Evolutionary conservation across 2,797 vertebrate species (phyloP), one percentile per base, ranked within the genome.

Genomic region (Bradypus variegatus): DNA sequence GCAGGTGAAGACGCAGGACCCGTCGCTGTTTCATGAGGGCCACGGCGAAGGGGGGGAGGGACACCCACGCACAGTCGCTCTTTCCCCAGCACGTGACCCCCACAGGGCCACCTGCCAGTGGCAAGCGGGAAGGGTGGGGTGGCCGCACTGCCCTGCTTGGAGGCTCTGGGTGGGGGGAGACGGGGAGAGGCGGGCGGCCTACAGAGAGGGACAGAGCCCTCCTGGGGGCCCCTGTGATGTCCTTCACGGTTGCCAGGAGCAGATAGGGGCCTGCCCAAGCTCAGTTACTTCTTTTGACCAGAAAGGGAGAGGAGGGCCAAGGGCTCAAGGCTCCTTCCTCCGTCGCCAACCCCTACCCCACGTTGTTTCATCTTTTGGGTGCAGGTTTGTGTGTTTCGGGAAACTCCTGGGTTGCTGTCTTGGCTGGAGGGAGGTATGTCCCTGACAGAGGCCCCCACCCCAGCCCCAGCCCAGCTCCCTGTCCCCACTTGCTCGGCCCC

Each of bases 1-100:
- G 48, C 90, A 93, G 78, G 92, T 89, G 92, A 90, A 94, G 95
- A 93, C 73, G 50, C 88, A 64, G 95, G 93, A 93, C 93, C 90
- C 93, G 70, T 90, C 89, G 94, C 92, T 78, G 55, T 91, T 95
- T 95, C 92, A 95, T 92, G 62, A 70, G 91, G 92, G 92, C 94
- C 94, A 76, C 58, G 75, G 92, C 75, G 94, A 95, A 96, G 91
- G 12, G 41, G 81, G 94, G 27, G 79, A 62, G 92, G 65, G 88
- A 89, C 67, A 92, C 94, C 89, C 93, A 0, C 79, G 79, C 14
- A 0, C 12, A 94, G 95, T 87, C 91, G 93, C 95, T 94, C 87
- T 95, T 95, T 94, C 93, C 70, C 91, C 87, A 41, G 93, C 53
- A 92, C 80, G 90, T 87, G 79, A 89, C 53, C 4, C 41, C 86